Percentiles rank a stretch among this genome's conserved stretches.
Conservation (phyloP, 1,140 invertebrate species). For the Aphis gossypii region DNA sequence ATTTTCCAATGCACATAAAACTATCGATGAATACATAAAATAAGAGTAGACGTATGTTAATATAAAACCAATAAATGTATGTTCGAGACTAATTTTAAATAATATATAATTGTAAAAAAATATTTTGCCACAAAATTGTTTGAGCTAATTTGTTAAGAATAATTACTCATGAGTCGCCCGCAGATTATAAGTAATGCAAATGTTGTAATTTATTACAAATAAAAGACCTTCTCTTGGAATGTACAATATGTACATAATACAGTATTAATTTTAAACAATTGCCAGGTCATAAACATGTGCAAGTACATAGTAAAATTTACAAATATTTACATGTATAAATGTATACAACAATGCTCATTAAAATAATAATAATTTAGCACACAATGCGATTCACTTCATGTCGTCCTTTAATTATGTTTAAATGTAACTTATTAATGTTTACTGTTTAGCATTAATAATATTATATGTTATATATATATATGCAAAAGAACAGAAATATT, state of each 20-base stretch:
- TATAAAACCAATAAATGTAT: neutral
- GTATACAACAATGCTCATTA: neutral
- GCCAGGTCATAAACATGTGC: neutral
- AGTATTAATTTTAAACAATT: conserved; percentile 9
- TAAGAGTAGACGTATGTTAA: neutral
- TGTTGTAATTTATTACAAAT: neutral
- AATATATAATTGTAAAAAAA: neutral
- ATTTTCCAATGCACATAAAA: neutral
- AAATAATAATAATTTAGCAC: neutral
- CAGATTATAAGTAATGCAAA: neutral
- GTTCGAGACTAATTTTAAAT: neutral
- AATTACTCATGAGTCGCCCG: neutral
- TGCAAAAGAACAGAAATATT: neutral
- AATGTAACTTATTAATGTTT: neutral
- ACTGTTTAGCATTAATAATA: neutral
- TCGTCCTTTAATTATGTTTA: neutral
- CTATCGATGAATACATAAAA: neutral
- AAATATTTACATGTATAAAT: neutral
- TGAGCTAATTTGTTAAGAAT: neutral
- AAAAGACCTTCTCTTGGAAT: neutral
- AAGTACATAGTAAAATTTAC: neutral
- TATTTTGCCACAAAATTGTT: neutral
- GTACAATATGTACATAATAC: neutral
- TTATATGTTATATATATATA: neutral
- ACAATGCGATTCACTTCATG: neutral